Base-by-base conservation (phyloP, 2,113 vertebrate species). In the Nothoprocta pentlandii region DNA sequence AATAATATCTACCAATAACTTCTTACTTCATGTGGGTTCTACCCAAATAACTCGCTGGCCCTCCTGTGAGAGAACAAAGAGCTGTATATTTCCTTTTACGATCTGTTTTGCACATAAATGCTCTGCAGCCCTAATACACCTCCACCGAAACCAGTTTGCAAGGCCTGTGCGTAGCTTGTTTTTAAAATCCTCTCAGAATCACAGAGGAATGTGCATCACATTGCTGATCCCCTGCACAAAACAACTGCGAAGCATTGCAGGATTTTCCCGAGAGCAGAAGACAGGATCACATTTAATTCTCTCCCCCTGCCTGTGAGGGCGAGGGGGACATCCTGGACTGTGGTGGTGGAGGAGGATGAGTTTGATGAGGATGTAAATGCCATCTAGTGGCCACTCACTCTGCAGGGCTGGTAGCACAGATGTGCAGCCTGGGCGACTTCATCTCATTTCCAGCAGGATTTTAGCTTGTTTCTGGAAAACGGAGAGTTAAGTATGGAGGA, bases 41-140 rank as follows among this genome's bases (percentile, higher is more conserved):
- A 77, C 85, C 77, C 93, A 81, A 95, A 95, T 80, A 96, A 85
- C 76, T 96, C 90, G 36, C 95, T 77, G 92, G 95, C 92, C 93
- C 93, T 95, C 95, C 94, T 91, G 94, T 84, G 88, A 93, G 82
- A 96, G 95, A 96, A 96, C 94, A 95, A 96, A 97, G 96, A 54
- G 30, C 92, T 76, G 80, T 93, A 70, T 93, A 90, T 94, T 95
- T 90, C 80, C 87, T 96, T 94, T 96, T 95, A 94, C 3, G 53
- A 97, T 93, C 95, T 95, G 94, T 94, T 95, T 93, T 96, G 90
- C 78, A 82, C 92, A 86, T 92, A 95, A 96, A 79, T 94, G 53
- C 85, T 89, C 91, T 93, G 69, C 92, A 94, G 78, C n/a, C 93
- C 66, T 67, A 36, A 85, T 73, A 75, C 90, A 88, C 95, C 88